These are phyloP conservation scores for Anomalospiza imberbis DNA, from an alignment of 2,797 vertebrate genomes.

Conservation along the genomic window DNA sequence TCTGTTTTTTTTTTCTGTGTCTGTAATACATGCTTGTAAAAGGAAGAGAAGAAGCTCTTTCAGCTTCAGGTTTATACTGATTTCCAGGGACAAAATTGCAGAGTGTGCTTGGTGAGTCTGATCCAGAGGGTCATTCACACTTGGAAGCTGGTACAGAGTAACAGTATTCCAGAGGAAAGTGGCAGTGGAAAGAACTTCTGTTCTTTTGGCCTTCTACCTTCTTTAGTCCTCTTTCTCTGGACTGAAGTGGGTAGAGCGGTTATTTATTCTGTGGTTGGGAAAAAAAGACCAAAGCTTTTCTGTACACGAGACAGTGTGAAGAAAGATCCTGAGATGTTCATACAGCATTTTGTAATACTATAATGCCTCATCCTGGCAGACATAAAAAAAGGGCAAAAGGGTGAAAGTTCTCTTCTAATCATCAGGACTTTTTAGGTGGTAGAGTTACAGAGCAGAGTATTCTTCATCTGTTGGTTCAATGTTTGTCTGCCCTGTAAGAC, in stretches of 20 bases:
- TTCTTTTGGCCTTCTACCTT: not conserved
- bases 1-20: not conserved
- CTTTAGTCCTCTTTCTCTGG: not conserved
- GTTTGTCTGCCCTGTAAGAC: constrained; percentile 83
- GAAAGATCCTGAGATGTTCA: constrained; percentile 2
- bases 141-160: not conserved
- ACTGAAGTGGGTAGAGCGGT: not conserved
- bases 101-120: not conserved
- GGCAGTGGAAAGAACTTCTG: not conserved
- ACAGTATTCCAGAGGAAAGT: not conserved
- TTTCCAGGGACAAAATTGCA: not conserved
- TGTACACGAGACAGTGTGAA: not conserved
- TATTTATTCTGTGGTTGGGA: not conserved
- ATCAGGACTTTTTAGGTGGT: constrained; percentile 62
- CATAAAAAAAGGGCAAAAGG: constrained; percentile 25
- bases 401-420: constrained; percentile 63
- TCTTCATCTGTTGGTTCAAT: constrained; percentile 76
- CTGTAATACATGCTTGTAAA: not conserved
- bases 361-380: not conserved
- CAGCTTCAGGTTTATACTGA: not conserved
- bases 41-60: not conserved
- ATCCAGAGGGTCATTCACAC: not conserved
- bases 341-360: not conserved
- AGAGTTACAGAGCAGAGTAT: constrained; percentile 76
- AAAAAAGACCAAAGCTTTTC: constrained; percentile 15